Percentiles rank a stretch among this genome's conserved stretches.
These are phyloP conservation scores for Chiloscyllium plagiosum DNA, from an alignment of 2,113 vertebrate genomes.

Conservation along the genomic window DNA sequence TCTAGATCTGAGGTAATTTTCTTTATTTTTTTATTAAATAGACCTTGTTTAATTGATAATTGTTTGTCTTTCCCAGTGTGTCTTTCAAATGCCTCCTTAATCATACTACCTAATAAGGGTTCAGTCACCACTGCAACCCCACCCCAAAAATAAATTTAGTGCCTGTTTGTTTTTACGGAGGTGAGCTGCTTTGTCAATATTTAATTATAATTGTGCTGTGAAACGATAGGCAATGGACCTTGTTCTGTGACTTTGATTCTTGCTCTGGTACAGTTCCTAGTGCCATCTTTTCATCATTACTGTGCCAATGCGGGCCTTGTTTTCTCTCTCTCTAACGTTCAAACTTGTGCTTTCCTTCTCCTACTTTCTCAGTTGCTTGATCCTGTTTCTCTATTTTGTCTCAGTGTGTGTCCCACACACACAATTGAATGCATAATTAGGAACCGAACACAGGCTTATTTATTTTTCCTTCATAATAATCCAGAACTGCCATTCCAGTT, in stretches of 20 bases:
- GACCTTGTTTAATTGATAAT: background rate
- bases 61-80: background rate
- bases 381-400: background rate
- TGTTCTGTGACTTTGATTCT: too few species aligned
- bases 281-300: background rate
- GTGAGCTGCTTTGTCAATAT: background rate
- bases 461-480: background rate
- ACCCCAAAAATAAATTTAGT: background rate
- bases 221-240: background rate
- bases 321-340: background rate
- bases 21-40: rapidly evolving
- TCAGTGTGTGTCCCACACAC: background rate
- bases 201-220: background rate
- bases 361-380: background rate
- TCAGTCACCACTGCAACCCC: background rate
- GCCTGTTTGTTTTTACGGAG: background rate
- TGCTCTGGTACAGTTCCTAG: background rate
- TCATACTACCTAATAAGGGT: background rate
- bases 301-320: background rate
- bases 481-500: background rate
- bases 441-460: background rate
- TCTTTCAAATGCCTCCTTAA: background rate
- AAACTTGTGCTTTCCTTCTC: background rate
- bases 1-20: constrained; percentile 80
- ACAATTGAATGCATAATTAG: background rate